Conservation (phyloP, 2,113 vertebrate species). For the Paedocypris sp. region DNA sequence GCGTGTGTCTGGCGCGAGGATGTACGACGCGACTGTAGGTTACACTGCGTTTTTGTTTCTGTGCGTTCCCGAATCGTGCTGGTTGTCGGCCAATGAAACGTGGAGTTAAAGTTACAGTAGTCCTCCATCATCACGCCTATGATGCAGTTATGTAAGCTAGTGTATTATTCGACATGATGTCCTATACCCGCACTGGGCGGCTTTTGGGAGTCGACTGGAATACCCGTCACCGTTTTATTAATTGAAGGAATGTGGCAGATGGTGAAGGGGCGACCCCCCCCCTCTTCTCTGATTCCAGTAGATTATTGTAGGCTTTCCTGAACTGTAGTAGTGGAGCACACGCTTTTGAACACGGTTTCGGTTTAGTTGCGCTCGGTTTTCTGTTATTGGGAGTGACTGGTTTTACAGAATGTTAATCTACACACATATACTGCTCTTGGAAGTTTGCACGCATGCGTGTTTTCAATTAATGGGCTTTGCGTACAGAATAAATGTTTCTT, state of each 20-base stretch:
- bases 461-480: too few relatives aligned
- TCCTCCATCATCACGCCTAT: not conserved
- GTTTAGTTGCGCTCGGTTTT: not conserved
- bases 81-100: too few relatives aligned
- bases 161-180: not conserved
- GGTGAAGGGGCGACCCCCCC: conserved; percentile 31
- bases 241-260: conserved; percentile 47
- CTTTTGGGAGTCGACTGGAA: not conserved
- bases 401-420: not conserved
- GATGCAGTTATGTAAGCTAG: conserved; percentile 12
- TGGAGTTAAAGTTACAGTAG: conserved; percentile 26
- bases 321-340: not conserved
- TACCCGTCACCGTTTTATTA: conserved; percentile 31
- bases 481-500: too few relatives aligned
- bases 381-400: not conserved
- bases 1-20: too few relatives aligned
- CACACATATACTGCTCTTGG: too few relatives aligned
- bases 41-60: not conserved
- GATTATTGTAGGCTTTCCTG: conserved; percentile 39
- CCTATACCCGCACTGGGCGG: too few relatives aligned
- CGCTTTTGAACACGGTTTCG: not conserved
- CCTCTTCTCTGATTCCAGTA: conserved; percentile 23
- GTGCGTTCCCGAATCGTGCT: too few relatives aligned
- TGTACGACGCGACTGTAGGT: too few relatives aligned
- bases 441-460: too few relatives aligned